A percentile compares a stretch with the other conserved stretches of the same genome.
Evolutionary conservation across 2,888 invertebrate species (phyloP).

Genomic region (Cremastinae sp.): DNA sequence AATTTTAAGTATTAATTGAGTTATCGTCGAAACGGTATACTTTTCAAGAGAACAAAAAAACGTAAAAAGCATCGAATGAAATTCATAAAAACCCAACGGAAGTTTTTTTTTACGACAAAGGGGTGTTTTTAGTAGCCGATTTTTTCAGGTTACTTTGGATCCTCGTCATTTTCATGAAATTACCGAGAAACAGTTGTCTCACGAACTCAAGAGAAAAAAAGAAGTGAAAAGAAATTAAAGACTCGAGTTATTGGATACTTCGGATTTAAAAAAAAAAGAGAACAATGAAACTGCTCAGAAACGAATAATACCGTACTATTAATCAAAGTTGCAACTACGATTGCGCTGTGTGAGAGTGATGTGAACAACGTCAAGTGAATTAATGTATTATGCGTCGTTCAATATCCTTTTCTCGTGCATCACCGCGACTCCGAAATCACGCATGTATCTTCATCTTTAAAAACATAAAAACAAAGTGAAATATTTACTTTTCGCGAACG

Average conservation of each 20-base stretch:
- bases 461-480: too few species aligned
- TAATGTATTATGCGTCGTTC: not conserved
- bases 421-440: too few species aligned
- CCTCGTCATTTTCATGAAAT: too few species aligned
- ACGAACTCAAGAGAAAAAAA: too few species aligned
- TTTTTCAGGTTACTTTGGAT: too few species aligned
- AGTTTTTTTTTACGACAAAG: too few species aligned
- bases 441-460: too few species aligned
- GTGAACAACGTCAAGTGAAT: slow-evolving; percentile 30
- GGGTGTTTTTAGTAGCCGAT: too few species aligned
- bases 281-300: slow-evolving; percentile 63
- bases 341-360: slow-evolving; percentile 32
- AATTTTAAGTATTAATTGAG: slow-evolving; percentile 60
- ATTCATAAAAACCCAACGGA: too few species aligned
- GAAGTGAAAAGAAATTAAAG: not conserved
- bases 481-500: slow-evolving; percentile 36
- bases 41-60: slow-evolving; percentile 24
- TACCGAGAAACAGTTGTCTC: too few species aligned
- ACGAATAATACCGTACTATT: slow-evolving; percentile 56
- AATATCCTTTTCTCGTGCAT: slow-evolving; percentile 39
- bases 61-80: slow-evolving; percentile 27
- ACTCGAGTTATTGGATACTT: slow-evolving; percentile 52
- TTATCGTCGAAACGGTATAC: slow-evolving; percentile 31
- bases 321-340: slow-evolving; percentile 45
- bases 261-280: slow-evolving; percentile 45